Conservation (phyloP, 2,888 invertebrate genomes). For the Dryococelus australis region DNA sequence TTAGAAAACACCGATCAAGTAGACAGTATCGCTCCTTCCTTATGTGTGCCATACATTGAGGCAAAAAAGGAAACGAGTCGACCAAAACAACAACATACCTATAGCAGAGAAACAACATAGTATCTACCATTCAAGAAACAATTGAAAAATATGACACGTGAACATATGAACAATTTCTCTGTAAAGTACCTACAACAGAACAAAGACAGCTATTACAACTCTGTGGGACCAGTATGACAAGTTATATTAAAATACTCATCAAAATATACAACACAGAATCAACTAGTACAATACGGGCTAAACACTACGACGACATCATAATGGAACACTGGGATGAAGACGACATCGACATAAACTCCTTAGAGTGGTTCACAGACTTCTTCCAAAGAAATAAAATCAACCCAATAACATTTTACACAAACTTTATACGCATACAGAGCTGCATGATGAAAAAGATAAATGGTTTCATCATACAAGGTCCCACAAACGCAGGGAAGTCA, state of each 20-base stretch:
- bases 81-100: background rate
- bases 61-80: background rate
- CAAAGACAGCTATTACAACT: background rate
- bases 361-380: background rate
- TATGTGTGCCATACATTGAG: background rate
- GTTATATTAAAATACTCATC: background rate
- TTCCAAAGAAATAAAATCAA: background rate
- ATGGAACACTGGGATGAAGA: background rate
- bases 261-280: background rate
- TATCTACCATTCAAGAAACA: background rate
- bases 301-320: background rate
- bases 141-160: background rate
- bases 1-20: background rate
- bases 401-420: background rate
- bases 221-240: background rate
- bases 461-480: background rate
- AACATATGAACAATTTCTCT: background rate
- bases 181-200: background rate
- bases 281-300: background rate
- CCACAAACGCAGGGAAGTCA: background rate
- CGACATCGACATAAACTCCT: background rate
- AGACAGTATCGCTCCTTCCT: background rate
- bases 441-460: background rate
- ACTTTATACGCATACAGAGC: background rate
- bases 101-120: background rate